These are phyloP conservation scores for Dasysyrphus albostriatus DNA, from an alignment of 2,888 invertebrate genomes.

Conservation along the genomic window DNA sequence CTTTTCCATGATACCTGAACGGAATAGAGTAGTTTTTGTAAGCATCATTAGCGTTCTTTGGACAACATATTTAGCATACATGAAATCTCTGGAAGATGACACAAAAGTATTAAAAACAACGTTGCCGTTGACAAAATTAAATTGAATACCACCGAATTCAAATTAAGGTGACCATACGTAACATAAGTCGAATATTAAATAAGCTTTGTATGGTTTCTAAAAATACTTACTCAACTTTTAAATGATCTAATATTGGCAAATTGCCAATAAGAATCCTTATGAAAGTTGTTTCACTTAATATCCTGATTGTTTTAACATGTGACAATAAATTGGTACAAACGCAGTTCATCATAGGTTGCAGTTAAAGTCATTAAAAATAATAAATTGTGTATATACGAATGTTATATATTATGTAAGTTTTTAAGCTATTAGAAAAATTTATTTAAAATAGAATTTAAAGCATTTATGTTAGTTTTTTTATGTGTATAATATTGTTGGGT, in stretches of 20 bases:
- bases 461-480: conserved; percentile 56
- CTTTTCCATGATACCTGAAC: conserved; percentile 89
- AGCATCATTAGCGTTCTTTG: conserved; percentile 90
- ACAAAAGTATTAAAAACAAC: conserved; percentile 2
- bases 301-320: not conserved
- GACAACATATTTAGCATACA: conserved; percentile 91
- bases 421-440: conserved; percentile 30
- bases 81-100: conserved; percentile 84
- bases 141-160: conserved; percentile 17
- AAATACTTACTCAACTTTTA: not conserved
- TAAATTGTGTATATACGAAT: conserved; percentile 43
- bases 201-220: not conserved
- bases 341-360: conserved; percentile 2
- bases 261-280: not conserved
- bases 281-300: not conserved
- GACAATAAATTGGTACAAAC: conserved; percentile 25
- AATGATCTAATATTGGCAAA: not conserved
- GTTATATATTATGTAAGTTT: conserved; percentile 21
- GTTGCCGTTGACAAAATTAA: not conserved
- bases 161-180: not conserved
- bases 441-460: conserved; percentile 10
- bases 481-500: not conserved
- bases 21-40: conserved; percentile 89
- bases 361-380: conserved; percentile 5
- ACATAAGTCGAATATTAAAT: not conserved